Conservation (phyloP, 2,797 vertebrate species). For the Babyrousa celebensis region DNA sequence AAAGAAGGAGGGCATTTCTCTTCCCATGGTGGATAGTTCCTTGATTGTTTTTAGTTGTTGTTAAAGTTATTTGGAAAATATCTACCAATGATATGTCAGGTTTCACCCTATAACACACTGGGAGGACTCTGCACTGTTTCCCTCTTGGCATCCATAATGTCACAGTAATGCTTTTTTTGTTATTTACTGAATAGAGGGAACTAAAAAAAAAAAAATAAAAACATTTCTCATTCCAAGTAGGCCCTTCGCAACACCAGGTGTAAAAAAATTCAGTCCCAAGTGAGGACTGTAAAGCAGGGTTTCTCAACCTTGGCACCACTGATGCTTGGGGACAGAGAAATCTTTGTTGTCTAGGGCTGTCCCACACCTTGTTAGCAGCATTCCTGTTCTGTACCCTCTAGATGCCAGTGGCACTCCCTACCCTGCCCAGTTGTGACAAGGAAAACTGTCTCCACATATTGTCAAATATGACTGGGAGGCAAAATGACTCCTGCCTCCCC, state of each 20-base stretch:
- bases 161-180: not conserved
- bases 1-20: not conserved
- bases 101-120: not conserved
- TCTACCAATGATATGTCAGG: not conserved
- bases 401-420: not conserved
- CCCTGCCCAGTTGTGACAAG: not conserved
- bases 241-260: not conserved
- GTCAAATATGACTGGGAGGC: not conserved
- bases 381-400: not conserved
- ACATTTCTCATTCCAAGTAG: not conserved
- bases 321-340: not conserved
- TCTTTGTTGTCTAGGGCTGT: not conserved
- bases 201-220: not conserved
- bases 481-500: not conserved
- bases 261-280: not conserved
- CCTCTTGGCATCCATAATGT: not conserved
- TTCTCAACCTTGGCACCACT: not conserved
- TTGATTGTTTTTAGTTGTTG: conserved; percentile 51
- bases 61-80: conserved; percentile 59
- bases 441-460: not conserved
- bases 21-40: not conserved
- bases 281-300: not conserved
- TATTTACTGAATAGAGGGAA: conserved; percentile 37
- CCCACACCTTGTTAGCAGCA: not conserved
- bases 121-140: not conserved